Percentiles rank a stretch among this genome's conserved stretches.
Conservation (phyloP, 2,113 vertebrate genomes). For the Eira barbara region DNA sequence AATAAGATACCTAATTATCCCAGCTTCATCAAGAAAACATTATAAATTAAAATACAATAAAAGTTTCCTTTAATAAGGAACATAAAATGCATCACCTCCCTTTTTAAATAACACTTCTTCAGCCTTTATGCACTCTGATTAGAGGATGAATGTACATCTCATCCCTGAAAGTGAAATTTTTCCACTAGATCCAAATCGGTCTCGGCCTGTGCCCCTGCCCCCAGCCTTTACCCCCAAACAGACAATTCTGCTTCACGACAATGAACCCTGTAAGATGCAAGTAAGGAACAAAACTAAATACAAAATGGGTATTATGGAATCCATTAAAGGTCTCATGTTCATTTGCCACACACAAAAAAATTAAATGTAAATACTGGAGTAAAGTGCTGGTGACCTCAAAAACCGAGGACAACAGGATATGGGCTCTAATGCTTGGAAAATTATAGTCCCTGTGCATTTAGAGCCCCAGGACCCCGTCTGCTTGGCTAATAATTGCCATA, state of each 20-base stretch:
- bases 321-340: background rate
- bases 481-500: background rate
- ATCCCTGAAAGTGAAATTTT: background rate
- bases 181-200: background rate
- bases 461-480: background rate
- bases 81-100: background rate
- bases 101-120: background rate
- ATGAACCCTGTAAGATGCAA: background rate
- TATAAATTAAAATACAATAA: background rate
- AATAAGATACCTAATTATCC: background rate
- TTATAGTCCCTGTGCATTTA: conserved; percentile 6
- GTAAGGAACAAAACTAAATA: background rate
- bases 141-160: background rate
- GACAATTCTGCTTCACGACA: background rate
- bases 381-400: background rate
- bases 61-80: background rate
- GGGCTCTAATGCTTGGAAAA: conserved; percentile 51
- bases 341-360: background rate
- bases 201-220: background rate
- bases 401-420: background rate
- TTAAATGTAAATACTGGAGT: background rate
- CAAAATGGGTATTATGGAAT: background rate
- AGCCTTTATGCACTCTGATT: background rate
- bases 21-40: background rate
- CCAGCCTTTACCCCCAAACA: background rate